phyloP scores from a whole-genome alignment of 2,113 vertebrate genomes.

The Gavialis gangeticus region DNA sequence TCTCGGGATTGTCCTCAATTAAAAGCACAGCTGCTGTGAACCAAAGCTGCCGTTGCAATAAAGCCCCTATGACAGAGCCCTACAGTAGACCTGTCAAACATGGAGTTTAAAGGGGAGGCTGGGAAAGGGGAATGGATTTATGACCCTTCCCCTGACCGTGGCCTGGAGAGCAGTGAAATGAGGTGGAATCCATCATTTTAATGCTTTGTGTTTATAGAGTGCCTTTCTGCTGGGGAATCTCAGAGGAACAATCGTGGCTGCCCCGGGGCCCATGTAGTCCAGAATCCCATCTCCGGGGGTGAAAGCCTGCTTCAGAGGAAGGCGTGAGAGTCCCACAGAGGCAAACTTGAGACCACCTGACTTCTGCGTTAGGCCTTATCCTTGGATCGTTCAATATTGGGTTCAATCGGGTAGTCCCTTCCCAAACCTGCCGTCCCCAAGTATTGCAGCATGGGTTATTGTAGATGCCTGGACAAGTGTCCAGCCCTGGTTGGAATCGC shows the following conservation, averaged over 20 bases:
- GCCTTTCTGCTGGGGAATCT: not conserved
- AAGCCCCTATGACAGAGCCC: not conserved
- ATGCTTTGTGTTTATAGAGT: not conserved
- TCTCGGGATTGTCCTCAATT: not conserved
- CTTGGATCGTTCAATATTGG: not conserved
- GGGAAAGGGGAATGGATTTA: not conserved
- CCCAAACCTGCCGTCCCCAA: not conserved
- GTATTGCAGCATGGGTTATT: not conserved
- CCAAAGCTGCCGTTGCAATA: not conserved
- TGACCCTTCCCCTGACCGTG: not conserved
- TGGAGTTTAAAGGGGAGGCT: not conserved
- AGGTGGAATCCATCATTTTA: not conserved
- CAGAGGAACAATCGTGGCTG: not conserved
- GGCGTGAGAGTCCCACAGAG: not conserved
- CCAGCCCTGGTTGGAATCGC: not conserved
- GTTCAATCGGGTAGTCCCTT: not conserved
- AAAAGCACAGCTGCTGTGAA: not conserved
- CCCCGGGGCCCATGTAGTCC: not conserved
- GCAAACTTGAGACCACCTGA: not conserved
- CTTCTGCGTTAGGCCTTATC: not conserved
- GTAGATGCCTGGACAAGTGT: not conserved
- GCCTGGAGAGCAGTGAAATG: not conserved
- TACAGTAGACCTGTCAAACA: not conserved
- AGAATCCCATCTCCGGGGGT: not conserved
- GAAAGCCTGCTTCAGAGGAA: not conserved